Evolutionary conservation across 2,797 vertebrate species (phyloP).

Genomic region (Danionella dracula): DNA sequence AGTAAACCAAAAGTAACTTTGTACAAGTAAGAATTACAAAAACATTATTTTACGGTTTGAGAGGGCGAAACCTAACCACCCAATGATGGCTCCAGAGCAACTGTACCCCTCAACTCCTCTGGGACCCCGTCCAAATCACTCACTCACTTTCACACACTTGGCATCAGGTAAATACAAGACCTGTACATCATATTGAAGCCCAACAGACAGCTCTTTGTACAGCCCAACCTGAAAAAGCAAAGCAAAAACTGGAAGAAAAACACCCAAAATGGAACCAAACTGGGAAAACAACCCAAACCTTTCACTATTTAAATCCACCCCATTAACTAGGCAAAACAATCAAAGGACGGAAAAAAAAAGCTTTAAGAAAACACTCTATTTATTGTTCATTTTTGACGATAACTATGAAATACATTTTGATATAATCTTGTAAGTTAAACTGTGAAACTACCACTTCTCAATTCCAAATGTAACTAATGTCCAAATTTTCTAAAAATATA

Average conservation of each 20-base stretch:
- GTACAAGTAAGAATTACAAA: background rate
- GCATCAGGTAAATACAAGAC: conserved; percentile 49
- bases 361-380: background rate
- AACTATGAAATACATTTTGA: no score
- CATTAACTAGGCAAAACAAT: conserved; percentile 16
- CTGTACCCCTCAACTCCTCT: conserved; percentile 51
- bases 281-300: background rate
- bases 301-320: background rate
- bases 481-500: no score
- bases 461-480: no score
- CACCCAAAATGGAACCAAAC: conserved; percentile 12
- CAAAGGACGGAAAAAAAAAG: background rate
- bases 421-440: no score
- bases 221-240: conserved; percentile 29
- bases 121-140: conserved; percentile 55
- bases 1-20: background rate
- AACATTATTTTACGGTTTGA: background rate
- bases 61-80: conserved; percentile 10
- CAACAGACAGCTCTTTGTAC: conserved; percentile 74
- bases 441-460: no score
- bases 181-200: conserved; percentile 64
- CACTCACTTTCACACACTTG: conserved; percentile 31
- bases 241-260: conserved; percentile 28
- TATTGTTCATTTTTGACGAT: no score
- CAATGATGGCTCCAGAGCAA: conserved; percentile 3